phyloP scores from a whole-genome alignment of 2,888 invertebrate species.

The Hyalella azteca region DNA sequence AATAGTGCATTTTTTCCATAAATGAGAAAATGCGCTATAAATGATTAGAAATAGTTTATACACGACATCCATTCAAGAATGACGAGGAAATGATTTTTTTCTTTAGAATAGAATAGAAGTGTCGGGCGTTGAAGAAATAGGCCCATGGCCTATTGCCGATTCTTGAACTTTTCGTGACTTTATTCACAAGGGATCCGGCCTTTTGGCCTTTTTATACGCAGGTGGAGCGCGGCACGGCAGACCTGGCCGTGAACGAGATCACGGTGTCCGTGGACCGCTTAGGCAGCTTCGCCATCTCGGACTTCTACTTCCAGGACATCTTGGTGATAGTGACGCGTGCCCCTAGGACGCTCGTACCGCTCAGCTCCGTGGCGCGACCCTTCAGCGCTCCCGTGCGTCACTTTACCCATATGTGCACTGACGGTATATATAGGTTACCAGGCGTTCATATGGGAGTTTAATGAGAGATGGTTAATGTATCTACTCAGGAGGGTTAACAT shows the following conservation, averaged over 20 bases:
- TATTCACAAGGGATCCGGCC: not conserved
- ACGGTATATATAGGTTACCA: no score
- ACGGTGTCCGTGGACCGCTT: not conserved
- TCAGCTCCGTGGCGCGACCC: not conserved
- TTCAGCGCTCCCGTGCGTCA: not conserved
- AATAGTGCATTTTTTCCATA: no score
- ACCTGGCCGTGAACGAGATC: not conserved
- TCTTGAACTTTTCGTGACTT: not conserved
- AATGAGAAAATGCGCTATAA: no score
- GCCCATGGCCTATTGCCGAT: not conserved
- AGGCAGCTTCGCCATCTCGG: not conserved
- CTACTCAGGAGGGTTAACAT: no score
- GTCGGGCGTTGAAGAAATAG: not conserved
- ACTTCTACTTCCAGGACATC: slow-evolving; percentile 1
- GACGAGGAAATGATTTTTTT: not conserved
- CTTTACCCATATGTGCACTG: no score
- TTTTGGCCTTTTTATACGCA: not conserved
- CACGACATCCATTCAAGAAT: not conserved
- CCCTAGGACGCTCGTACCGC: not conserved
- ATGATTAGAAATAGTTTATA: not conserved
- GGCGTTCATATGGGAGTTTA: no score
- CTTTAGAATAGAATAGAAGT: not conserved
- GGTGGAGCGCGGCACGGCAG: not conserved
- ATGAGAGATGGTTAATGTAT: no score
- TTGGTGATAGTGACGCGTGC: not conserved